A percentile compares a stretch with the other conserved stretches of the same genome.
Evolutionary conservation across 2,113 vertebrate species (phyloP).

Genomic region (Antechinus stuartii): DNA sequence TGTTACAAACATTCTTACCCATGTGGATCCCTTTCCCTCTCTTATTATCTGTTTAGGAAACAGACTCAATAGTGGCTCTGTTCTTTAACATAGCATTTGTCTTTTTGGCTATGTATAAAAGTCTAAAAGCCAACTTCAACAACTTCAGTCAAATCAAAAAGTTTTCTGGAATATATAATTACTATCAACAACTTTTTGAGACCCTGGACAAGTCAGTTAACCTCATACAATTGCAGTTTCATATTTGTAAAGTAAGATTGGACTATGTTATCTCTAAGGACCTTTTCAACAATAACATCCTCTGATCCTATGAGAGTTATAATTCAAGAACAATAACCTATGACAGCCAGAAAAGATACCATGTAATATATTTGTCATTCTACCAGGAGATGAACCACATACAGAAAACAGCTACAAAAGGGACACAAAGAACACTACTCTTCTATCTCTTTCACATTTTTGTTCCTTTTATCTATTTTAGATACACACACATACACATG

Average conservation of each 20-base stretch:
- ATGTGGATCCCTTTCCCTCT: no score
- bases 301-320: neutral
- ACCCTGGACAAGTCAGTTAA: neutral
- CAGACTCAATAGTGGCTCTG: neutral
- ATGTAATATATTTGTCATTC: neutral
- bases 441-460: neutral
- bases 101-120: neutral
- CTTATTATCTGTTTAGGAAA: no score
- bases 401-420: neutral
- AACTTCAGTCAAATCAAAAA: neutral
- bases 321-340: neutral
- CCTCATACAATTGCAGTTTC: neutral
- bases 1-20: no score
- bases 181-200: neutral
- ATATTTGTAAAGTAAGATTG: neutral
- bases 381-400: neutral
- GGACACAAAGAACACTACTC: neutral
- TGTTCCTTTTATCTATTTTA: neutral
- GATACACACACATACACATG: no score
- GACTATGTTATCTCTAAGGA: neutral
- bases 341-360: neutral
- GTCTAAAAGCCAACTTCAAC: neutral
- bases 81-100: neutral
- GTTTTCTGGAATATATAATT: neutral
- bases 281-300: neutral